Conservation (phyloP, 2,113 vertebrate genomes). For the Amphiprion percula region DNA sequence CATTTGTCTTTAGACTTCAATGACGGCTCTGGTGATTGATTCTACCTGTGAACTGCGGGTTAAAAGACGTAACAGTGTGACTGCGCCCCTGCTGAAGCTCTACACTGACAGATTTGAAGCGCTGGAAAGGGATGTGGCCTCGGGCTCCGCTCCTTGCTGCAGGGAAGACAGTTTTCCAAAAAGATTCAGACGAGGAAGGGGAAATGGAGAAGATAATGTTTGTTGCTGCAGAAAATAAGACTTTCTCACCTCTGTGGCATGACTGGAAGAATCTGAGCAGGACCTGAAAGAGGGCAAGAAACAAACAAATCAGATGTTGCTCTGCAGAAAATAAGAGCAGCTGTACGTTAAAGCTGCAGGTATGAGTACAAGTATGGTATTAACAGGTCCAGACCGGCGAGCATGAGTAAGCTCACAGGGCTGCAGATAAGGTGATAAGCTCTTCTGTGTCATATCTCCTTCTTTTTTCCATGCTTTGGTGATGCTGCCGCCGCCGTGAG, state of each 20-base stretch:
- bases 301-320: not conserved
- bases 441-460: constrained; percentile 57
- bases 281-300: constrained; percentile 37
- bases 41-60: not conserved
- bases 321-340: constrained; percentile 7
- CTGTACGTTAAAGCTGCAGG: constrained; percentile 12
- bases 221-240: not conserved
- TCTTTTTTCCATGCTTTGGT: constrained; percentile 73
- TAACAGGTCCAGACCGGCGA: constrained; percentile 37
- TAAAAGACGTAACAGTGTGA: not conserved
- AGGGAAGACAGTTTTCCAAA: constrained; percentile 5
- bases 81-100: not conserved
- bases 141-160: constrained; percentile 19
- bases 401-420: constrained; percentile 44
- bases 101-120: not conserved
- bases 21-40: constrained; percentile 7
- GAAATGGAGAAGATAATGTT: not conserved
- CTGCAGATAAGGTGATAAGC: constrained; percentile 61
- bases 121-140: constrained; percentile 17
- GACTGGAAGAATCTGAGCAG: not conserved
- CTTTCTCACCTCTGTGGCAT: constrained; percentile 46
- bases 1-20: not conserved
- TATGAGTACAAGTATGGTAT: constrained; percentile 21
- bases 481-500: constrained; percentile 48
- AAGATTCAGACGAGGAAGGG: not conserved